Base-by-base conservation (phyloP, 2,888 invertebrate genomes). In the Micropterix aruncella region DNA sequence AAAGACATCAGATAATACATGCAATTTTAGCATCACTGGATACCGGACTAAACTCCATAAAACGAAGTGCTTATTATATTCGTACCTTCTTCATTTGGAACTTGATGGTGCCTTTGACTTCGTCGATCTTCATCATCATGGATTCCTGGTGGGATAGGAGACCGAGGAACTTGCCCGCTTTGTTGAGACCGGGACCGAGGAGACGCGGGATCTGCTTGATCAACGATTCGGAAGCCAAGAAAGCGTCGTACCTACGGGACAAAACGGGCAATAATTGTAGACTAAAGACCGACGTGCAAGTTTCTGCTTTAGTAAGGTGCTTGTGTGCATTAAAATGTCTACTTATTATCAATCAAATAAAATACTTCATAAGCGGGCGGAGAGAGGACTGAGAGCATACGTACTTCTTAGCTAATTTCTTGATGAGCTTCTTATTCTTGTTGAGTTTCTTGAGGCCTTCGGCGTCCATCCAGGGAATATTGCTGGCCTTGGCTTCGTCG, bases 81-180 rank as follows among this genome's bases (percentile, higher is more conserved):
- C 57, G 40, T 67, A 96, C 96, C 85, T 99, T 99, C 74, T 99
- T 99, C 97, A 99, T 97, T 70, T 99, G 99, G 78, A 99, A 99
- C 70, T 99, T 99, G 73, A 99, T 99, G 55, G 99, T 99, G 7
- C 94, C 94, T 60, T 95, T 95, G 50, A 95, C 92, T 71, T 99
- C 99, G 68, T 99, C 97, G 53, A 95, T 90, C 68, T 99, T 99
- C 57, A 77, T 80, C 44, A 80, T 79, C 89, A 99, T 93, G 15
- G 92, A 89, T 67, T 99, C 99, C 61, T 87, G 87, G 63, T 99
- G 99, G 47, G 95, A 90, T 48, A 99, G 77, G 46, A 97, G 85
- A 66, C 95, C 91, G 70, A 99, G 99, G 75, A 99, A 99, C 77
- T 99, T 99, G 63, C 99, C 99, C 48, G 97, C 99, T 70, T 99